phyloP scores from a whole-genome alignment of 23 tunicate species.

The Botrylloides violaceus region DNA sequence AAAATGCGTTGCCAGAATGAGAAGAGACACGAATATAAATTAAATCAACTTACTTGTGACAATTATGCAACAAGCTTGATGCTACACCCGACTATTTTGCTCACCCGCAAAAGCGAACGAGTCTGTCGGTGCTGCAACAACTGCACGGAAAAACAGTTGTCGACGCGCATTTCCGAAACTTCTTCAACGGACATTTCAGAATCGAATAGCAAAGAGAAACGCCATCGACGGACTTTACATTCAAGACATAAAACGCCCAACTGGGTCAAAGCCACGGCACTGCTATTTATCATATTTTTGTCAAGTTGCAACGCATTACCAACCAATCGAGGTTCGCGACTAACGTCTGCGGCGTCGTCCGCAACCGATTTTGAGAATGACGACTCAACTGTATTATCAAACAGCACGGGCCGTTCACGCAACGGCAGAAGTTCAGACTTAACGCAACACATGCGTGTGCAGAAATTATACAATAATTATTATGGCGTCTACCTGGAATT shows the following conservation, averaged over 20 bases:
- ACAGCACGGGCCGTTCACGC: neutral
- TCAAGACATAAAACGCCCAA: neutral
- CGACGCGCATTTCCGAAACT: neutral
- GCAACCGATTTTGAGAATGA: too few species aligned
- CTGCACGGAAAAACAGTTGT: neutral
- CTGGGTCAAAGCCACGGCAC: neutral
- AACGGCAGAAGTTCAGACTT: neutral
- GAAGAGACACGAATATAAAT: neutral
- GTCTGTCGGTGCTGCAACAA: neutral
- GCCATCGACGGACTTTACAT: neutral
- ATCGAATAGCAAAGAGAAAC: neutral
- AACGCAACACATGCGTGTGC: neutral
- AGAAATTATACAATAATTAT: constrained; percentile 2
- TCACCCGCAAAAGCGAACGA: neutral
- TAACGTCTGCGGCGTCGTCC: neutral
- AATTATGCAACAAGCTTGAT: neutral
- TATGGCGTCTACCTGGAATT: constrained; percentile 36
- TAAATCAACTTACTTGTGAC: neutral
- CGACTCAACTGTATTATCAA: neutral
- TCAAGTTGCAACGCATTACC: neutral
- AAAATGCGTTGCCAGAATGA: neutral
- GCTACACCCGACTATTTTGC: neutral
- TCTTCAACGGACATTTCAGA: neutral
- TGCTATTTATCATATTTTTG: neutral
- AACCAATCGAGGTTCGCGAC: neutral